Evolutionary conservation across 2,888 invertebrate species (phyloP), one percentile per base, ranked within the genome.

Genomic region (Epicampocera succincta): DNA sequence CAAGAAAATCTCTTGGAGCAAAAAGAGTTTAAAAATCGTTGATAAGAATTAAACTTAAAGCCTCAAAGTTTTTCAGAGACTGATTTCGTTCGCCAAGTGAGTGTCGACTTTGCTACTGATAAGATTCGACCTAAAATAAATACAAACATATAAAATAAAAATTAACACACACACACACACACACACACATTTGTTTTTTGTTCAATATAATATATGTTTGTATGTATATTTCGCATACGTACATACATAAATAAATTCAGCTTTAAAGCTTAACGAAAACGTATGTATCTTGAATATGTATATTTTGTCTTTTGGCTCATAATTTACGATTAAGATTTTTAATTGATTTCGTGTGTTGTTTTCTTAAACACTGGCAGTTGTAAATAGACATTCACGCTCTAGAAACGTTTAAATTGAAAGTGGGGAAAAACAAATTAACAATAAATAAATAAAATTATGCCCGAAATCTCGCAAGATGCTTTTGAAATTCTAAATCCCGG

Each of bases 401-500:
- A 60, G 52, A 58, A 74, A 77, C 82, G 65, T 72, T 61, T 17
- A 19, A 44, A 44, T 46, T 11, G n/a, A 19, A 38, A 13, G 6
- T 15, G 44, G n/a, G n/a, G 46, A 54, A 8, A 17, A 50, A 17
- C 2, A 33, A 33, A 19, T 19, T 21, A 54, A 21, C 21, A 21
- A 54, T 9, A 63, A 63, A 40, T 25, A 56, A n/a, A 11, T 6
- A 33, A 21, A 72, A 85, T 79, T 77, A 94, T 94, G 94, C 93
- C 93, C 52, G 93, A 93, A 89, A 87, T 90, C 33, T 91, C 91
- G 11, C 91, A 91, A 86, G 91, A 91, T 78, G 86, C 89, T 52
- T 93, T 93, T 85, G 93, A 93, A 87, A 91, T 91, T 85, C 90
- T 92, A 48, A 93, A 93, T 88, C 93, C 93, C 25, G 88, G 93